Percentiles rank a stretch among this genome's conserved stretches.
phyloP scores from a whole-genome alignment of 2,888 invertebrate species.

The Gari tellinella region DNA sequence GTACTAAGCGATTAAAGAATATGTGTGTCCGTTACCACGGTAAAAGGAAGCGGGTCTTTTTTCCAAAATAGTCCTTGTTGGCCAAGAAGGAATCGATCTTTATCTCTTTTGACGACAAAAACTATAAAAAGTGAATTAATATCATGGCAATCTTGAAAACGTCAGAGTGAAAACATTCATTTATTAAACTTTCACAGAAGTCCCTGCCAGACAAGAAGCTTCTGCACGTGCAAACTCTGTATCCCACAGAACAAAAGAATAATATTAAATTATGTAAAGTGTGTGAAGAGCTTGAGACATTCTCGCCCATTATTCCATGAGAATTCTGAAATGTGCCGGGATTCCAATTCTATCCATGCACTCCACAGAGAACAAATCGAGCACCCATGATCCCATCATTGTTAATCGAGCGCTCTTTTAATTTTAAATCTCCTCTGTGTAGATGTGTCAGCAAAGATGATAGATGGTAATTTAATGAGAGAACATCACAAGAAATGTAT shows the following conservation, averaged over 20 bases:
- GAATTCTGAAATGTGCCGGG: slow-evolving; percentile 52
- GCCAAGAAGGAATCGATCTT: too few relatives aligned
- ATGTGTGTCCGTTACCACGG: too few relatives aligned
- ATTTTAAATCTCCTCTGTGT: slow-evolving; percentile 43
- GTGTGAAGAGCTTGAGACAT: slow-evolving; percentile 19
- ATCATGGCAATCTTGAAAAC: slow-evolving; percentile 10
- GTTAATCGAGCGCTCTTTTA: slow-evolving; percentile 45
- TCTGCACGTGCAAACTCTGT: slow-evolving; percentile 55
- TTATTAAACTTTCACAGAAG: slow-evolving; percentile 4
- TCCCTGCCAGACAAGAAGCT: background rate
- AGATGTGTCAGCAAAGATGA: slow-evolving; percentile 45
- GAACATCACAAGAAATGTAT: slow-evolving; percentile 48
- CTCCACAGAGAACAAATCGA: slow-evolving; percentile 45
- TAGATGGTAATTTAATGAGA: slow-evolving; percentile 49
- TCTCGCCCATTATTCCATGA: slow-evolving; percentile 22
- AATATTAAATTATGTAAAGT: slow-evolving; percentile 61
- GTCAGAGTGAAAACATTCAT: slow-evolving; percentile 5
- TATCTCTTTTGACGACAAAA: too few relatives aligned
- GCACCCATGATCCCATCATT: slow-evolving; percentile 37
- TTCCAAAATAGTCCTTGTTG: too few relatives aligned
- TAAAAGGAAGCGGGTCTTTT: too few relatives aligned
- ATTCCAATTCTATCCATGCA: slow-evolving; percentile 12
- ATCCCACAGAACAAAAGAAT: slow-evolving; percentile 49
- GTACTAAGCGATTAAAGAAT: too few relatives aligned
- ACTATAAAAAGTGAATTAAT: too few relatives aligned